These are phyloP conservation scores for Lepidonotus clava DNA, from an alignment of 2,888 invertebrate genomes.

Conservation along the genomic window DNA sequence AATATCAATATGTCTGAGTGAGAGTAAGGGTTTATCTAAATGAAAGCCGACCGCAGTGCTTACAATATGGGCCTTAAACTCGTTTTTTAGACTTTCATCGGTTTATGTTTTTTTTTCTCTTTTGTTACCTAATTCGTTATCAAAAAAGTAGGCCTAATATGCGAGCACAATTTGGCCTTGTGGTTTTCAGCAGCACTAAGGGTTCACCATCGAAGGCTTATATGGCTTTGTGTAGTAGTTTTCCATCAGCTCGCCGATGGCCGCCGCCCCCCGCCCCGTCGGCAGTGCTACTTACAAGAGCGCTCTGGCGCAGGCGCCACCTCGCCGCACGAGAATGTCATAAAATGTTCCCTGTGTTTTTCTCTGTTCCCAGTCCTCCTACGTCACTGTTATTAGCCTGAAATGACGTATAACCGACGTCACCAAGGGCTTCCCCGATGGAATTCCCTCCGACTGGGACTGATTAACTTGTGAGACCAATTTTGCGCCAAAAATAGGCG, in stretches of 20 bases:
- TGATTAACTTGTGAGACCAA: not conserved
- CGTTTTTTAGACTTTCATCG: too few species aligned
- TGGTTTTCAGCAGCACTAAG: not conserved
- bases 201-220: not conserved
- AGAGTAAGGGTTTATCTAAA: too few species aligned
- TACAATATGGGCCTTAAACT: too few species aligned
- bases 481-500: slow-evolving; percentile 1
- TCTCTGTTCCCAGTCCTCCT: not conserved
- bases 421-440: not conserved
- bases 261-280: not conserved
- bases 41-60: too few species aligned
- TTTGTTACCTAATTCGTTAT: too few species aligned
- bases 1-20: too few species aligned
- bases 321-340: too few species aligned
- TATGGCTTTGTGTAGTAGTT: not conserved
- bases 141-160: too few species aligned
- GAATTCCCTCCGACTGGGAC: not conserved
- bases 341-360: not conserved
- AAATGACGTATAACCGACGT: not conserved
- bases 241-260: not conserved
- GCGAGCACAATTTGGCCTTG: not conserved
- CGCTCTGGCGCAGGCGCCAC: not conserved
- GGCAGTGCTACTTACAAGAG: not conserved
- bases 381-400: not conserved
- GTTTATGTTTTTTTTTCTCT: too few species aligned